Evolutionary conservation across 1,140 invertebrate genomes (phyloP), one percentile per base, ranked within the genome.

Genomic region (Orius insidiosus): DNA sequence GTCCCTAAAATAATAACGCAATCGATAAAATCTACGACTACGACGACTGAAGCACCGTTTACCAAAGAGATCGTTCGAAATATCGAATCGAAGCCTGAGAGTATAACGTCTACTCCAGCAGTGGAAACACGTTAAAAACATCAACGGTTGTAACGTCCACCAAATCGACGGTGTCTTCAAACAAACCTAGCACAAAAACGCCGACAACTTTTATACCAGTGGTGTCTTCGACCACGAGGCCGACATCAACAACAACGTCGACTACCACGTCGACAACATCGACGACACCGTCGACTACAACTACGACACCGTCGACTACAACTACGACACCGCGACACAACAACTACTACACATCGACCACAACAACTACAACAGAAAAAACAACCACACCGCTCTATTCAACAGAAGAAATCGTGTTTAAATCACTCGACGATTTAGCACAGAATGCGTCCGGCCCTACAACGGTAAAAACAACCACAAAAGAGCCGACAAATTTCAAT

Each of bases 281-380:
- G 24, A 16, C 24, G n/a, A n/a, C n/a, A n/a, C n/a, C n/a, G n/a
- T n/a, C n/a, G 9, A 9, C 35, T 24, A 24, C 38, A 42, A 40
- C 48, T 9, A 36, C 41, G 7, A 24, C 18, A 18, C 13, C 51
- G n/a, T 15, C 42, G n/a, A 14, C 51, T 18, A 46, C 49, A 15
- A 37, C 45, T 8, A 38, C 48, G 24, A 35, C 16, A 4, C 5
- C 38, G n/a, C n/a, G n/a, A n/a, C n/a, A n/a, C n/a, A n/a, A n/a
- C n/a, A n/a, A n/a, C n/a, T n/a, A n/a, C n/a, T n/a, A n/a, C n/a
- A 38, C 34, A 46, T 19, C 33, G 36, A 24, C 43, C 0, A 32
- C n/a, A 10, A 39, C 16, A 14, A 30, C 14, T 13, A 33, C 41
- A 36, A 49, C 30, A 19, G 14, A 19, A 36, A 37, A 35, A 1